Evolutionary conservation across 1,140 invertebrate species (phyloP), one percentile per base, ranked within the genome.

Genomic region (Sipha flava): DNA sequence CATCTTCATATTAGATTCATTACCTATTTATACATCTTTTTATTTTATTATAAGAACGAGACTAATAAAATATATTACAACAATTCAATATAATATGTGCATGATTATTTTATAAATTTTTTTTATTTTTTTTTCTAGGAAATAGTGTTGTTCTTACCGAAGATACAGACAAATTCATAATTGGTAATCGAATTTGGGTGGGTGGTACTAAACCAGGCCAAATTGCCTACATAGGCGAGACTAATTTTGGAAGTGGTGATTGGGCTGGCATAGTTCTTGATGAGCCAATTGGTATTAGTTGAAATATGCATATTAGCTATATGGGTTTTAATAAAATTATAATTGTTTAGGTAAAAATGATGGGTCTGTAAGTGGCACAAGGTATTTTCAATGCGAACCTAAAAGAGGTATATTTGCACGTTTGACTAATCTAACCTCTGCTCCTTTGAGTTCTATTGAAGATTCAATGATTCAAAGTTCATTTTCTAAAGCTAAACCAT

Each of bases 221-320:
- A 83, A 98, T 99, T 82, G 95, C 96, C 34, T 99, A 94, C 85
- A 96, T 99, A 81, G 98, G 98, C n/a, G 96, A 98, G 85, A 97
- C 97, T 45, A 91, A 95, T 84, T 99, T 99, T 86, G 96, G 94
- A 29, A 91, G 93, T 43, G 97, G 97, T 82, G 94, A 97, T 80
- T 99, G 97, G 97, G 96, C 95, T 83, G 97, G 97, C 49, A 92
- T 99, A 77, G 95, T 97, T 45, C 89, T 99, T 79, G 97, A 99
- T 86, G 93, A 96, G 82, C 90, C 95, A 37, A 93, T 94, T 83
- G 97, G 97, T 91, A 86, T 82, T 85, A 72, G n/a, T 21, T 37
- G 16, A 43, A 26, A 43, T 9, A 40, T 45, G 40, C 23, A 23
- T 26, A 6, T 12, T 43, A 43, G 12, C 16, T 66, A 26, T 0